Evolutionary conservation across 2,797 vertebrate species (phyloP), one percentile per base, ranked within the genome.

Genomic region (Philypnodon macrostomus): DNA sequence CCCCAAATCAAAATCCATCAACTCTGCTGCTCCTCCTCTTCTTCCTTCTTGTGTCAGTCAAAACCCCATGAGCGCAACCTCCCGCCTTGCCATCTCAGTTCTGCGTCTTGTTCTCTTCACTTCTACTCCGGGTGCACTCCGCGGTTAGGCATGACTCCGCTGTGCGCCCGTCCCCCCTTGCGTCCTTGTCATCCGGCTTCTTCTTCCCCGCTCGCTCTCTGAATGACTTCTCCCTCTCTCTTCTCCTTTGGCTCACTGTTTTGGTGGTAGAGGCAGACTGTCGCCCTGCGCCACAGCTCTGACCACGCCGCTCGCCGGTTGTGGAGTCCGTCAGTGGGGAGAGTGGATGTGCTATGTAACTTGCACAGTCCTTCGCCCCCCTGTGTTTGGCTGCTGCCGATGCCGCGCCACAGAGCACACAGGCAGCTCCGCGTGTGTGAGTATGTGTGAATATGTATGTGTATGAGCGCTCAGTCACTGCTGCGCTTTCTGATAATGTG

Each of bases 1-100:
- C 62, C 67, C 70, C 49, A 76, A 82, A 75, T 86, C 70, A 81
- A 70, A 27, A 85, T 81, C 57, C 80, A 77, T 84, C 79, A 84
- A 85, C 81, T 86, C 81, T 63, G 63, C 80, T 81, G 75, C 76
- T 73, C 73, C 78, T 70, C 60, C 56, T 77, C 61, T 49, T 58
- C 55, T 46, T 67, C 40, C 21, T 41, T 67, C 55, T 58, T 1
- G 32, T 74, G 71, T 70, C 75, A 69, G 68, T 84, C 68, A 69
- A n/a, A 73, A 48, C 56, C 36, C 50, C 38, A 16, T 42, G 49
- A 58, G 51, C 72, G 75, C 66, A 52, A 65, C 76, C 73, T 75
- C 64, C 64, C 59, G 55, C 67, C 45, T 15, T 64, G 24, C 57
- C 61, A 53, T 58, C 41, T 46, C 40, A 50, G 50, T 26, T 55